Conservation (phyloP, 2,888 invertebrate species). For the Phortica okadai region DNA sequence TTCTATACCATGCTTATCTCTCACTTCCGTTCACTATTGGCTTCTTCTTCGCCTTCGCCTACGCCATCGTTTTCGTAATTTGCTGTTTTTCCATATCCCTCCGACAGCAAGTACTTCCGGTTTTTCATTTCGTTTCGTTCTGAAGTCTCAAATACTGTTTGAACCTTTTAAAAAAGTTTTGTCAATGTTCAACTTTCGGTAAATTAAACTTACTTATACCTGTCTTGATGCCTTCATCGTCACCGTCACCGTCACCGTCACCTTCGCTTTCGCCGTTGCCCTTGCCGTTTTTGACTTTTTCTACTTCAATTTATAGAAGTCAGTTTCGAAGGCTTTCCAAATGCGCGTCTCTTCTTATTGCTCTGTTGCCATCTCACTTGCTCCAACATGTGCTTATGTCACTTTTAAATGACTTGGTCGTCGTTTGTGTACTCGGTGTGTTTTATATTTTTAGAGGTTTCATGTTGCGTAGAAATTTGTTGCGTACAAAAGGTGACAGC, state of each 20-base stretch:
- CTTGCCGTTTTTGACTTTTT: background rate
- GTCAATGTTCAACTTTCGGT: background rate
- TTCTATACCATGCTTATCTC: background rate
- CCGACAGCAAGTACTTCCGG: background rate
- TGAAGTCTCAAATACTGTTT: background rate
- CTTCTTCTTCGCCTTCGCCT: background rate
- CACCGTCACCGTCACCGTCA: background rate
- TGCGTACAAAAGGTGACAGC: slow-evolving; percentile 26
- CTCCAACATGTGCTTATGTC: too few relatives aligned
- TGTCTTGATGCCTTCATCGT: background rate
- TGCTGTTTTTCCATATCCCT: background rate
- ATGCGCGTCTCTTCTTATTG: too few relatives aligned
- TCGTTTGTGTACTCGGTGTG: background rate
- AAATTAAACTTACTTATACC: background rate
- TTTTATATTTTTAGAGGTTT: slow-evolving; percentile 18
- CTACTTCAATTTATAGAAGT: too few relatives aligned
- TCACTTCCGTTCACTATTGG: background rate
- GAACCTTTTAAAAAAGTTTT: background rate
- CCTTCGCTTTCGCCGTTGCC: background rate
- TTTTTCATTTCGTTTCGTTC: background rate
- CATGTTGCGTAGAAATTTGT: slow-evolving; percentile 32
- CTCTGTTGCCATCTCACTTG: too few relatives aligned
- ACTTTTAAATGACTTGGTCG: background rate
- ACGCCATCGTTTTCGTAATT: background rate
- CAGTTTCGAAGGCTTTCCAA: too few relatives aligned